Base-by-base conservation (phyloP, 2,113 vertebrate genomes). In the Epinephelus lanceolatus region DNA sequence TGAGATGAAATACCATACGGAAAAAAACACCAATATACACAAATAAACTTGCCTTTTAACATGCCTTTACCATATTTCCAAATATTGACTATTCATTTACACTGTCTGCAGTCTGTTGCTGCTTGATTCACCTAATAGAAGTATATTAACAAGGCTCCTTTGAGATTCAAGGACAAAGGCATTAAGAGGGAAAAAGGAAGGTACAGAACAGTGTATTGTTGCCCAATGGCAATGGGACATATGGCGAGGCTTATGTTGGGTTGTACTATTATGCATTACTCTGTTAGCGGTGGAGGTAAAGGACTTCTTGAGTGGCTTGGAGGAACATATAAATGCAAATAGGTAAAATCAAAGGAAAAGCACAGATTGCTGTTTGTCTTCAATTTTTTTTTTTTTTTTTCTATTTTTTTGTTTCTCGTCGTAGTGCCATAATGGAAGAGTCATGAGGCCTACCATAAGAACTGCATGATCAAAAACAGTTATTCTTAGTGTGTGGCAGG, bases 21-120 rank as follows among this genome's bases (percentile, higher is more conserved):
- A 59, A 13, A 63, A 81, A 76, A 68, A 23, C n/a, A 68, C 19
- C 17, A 57, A 56, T 80, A 69, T 42, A 59, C 52, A 56, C 18
- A 69, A 49, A 81, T 80, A 65, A 76, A 85, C 11, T 27, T 75
- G 73, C 84, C 62, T 88, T 37, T 85, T 69, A 78, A 86, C 78
- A 80, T 76, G 65, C 23, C 74, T 83, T 79, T 73, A 86, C 79
- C 37, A 80, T 71, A 85, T 90, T 75, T 88, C 78, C 56, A 87
- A 91, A 91, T 91, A 93, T 92, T 91, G 91, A 94, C 90, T 86
- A 90, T 93, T 93, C 85, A 93, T 92, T 93, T 92, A 75, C 19
- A 53, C 25, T 37, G 88, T 80, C 88, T 93, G 87, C 83, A 83
- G 89, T 86, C 88, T 79, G 81, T 62, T 65, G 79, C 85, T 71